Percentiles rank a stretch among this genome's conserved stretches.
phyloP scores from a whole-genome alignment of 1,140 invertebrate species.

The Drosophila murphyi region DNA sequence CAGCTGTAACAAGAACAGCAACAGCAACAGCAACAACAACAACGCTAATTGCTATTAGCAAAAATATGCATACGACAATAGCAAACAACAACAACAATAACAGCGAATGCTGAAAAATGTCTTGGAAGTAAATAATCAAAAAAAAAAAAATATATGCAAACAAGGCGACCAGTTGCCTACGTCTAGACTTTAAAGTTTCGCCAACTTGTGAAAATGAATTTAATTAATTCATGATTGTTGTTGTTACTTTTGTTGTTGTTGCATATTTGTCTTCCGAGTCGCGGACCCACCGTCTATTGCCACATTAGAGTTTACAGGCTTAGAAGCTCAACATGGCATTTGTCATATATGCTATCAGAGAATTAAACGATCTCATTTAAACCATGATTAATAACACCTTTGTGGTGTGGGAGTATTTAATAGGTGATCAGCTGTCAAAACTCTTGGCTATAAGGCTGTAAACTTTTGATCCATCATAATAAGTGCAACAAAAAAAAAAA shows the following conservation, averaged over 20 bases:
- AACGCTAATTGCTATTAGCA: constrained; percentile 72
- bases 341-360: constrained; percentile 15
- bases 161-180: constrained; percentile 70
- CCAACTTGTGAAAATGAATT: constrained; percentile 69
- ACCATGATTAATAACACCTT: constrained; percentile 42
- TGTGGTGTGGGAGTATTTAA: constrained; percentile 14
- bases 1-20: constrained; percentile 34
- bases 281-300: constrained; percentile 58
- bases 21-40: constrained; percentile 47
- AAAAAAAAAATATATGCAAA: constrained; percentile 75
- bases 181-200: constrained; percentile 51
- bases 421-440: background rate
- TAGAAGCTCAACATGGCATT: constrained; percentile 38
- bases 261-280: constrained; percentile 4
- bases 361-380: constrained; percentile 13
- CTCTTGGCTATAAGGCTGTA: background rate
- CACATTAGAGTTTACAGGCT: constrained; percentile 45
- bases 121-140: constrained; percentile 67
- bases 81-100: constrained; percentile 5
- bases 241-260: constrained; percentile 35
- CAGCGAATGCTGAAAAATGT: constrained; percentile 24
- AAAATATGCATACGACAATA: constrained; percentile 61
- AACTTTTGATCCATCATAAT: constrained; percentile 2
- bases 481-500: background rate
- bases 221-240: constrained; percentile 74